phyloP scores from a whole-genome alignment of 92 coral and sea anemone species.

The Isaurus tuberculatus region DNA sequence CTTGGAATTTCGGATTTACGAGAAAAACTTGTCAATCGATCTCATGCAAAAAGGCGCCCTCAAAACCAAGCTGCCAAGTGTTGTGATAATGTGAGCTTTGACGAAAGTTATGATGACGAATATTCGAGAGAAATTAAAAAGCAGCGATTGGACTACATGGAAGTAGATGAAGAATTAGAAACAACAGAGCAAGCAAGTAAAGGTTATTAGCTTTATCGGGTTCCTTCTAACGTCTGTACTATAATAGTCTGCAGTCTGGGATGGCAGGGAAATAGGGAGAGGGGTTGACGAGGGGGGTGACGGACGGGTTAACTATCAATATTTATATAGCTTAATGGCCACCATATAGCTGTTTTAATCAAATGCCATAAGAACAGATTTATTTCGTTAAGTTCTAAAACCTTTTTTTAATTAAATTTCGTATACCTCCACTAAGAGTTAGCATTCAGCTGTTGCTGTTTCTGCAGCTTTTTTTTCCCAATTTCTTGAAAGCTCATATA shows the following conservation, averaged over 20 bases:
- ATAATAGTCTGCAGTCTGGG: no score
- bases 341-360: no score
- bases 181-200: neutral
- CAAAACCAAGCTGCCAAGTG: neutral
- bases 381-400: neutral
- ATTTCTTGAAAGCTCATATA: no score
- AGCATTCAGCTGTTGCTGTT: neutral
- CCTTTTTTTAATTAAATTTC: neutral
- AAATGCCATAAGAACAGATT: neutral
- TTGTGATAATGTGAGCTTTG: neutral
- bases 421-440: no score
- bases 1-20: constrained; percentile 18
- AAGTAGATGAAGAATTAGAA: constrained; percentile 4
- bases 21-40: neutral
- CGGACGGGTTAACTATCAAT: no score
- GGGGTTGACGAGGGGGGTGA: neutral
- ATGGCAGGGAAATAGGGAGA: no score
- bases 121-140: constrained; percentile 9
- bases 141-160: constrained; percentile 36
- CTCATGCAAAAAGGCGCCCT: neutral
- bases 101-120: neutral
- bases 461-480: no score
- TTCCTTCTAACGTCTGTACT: no score
- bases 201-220: neutral
- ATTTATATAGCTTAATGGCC: no score